Evolutionary conservation across 2,113 vertebrate species (phyloP).

Genomic region (Larimichthys crocea): DNA sequence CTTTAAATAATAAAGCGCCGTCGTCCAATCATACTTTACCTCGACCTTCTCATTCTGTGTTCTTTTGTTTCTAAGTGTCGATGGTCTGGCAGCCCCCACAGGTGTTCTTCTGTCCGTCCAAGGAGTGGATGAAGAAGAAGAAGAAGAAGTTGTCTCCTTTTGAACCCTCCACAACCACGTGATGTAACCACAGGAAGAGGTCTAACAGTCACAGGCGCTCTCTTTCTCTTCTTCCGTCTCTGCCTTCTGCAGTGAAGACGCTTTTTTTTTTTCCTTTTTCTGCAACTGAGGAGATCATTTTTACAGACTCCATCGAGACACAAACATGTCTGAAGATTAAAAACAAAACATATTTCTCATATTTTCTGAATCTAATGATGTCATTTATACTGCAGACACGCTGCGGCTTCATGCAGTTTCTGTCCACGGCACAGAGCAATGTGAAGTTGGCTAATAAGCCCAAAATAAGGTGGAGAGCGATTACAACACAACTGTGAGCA

Average conservation of each 20-base stretch:
- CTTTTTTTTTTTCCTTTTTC: constrained; percentile 32
- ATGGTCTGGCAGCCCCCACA: constrained; percentile 29
- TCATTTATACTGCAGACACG: neutral
- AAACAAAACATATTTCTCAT: neutral
- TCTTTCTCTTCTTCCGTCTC: constrained; percentile 71
- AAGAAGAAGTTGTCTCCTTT: constrained; percentile 80
- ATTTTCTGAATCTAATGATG: neutral
- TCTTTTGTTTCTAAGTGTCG: constrained; percentile 11
- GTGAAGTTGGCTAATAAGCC: constrained; percentile 2
- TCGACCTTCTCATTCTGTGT: neutral
- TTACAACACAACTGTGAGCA: constrained; percentile 8
- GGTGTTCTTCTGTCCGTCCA: constrained; percentile 71
- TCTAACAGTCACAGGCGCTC: constrained; percentile 83
- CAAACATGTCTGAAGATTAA: neutral
- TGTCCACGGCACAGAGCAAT: neutral
- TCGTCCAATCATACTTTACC: constrained; percentile 69
- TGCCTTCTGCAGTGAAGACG: constrained; percentile 48
- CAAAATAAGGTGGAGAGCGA: neutral
- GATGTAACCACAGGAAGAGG: constrained; percentile 88
- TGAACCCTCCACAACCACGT: constrained; percentile 83
- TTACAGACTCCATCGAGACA: neutral
- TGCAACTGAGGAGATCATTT: neutral
- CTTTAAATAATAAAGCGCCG: neutral
- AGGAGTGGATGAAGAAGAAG: constrained; percentile 75
- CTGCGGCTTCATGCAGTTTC: neutral